Evolutionary conservation across 1,140 invertebrate genomes (phyloP), one percentile per base, ranked within the genome.

Genomic region (Medauroidea extradentata): DNA sequence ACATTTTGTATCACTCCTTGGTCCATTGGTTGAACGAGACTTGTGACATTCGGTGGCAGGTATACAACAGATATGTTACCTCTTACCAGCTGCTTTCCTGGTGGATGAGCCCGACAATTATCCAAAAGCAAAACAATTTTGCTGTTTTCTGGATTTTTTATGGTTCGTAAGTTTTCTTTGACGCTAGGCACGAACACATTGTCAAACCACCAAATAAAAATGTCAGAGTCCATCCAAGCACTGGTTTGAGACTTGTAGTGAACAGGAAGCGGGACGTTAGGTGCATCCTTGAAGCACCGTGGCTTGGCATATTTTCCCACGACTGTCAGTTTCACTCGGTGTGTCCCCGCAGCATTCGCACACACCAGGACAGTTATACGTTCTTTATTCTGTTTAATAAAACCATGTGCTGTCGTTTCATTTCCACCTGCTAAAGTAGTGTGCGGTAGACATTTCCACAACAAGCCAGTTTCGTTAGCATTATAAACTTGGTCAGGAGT

Each of bases 31-130:
- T 78, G 75, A 38, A 73, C 53, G 54, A 72, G 64, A 14, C 68
- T 66, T n/a, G 75, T 77, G 1, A 71, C 69, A 58, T 78, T 78
- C 19, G 71, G 63, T 52, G 75, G 73, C 41, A 78, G 65, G 68
- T 71, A 76, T 42, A 65, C 64, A 0, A 73, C 66, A 62, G 65
- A 69, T 57, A 74, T 69, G 29, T 34, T 34, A 34, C 29, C 29
- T 34, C 53, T 43, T 62, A 67, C 3, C 69, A 62, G 57, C 63
- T 60, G 29, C 56, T 59, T 9, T 11, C 4, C 41, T 13, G 16
- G 24, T 5, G 18, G 19, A 59, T 74, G 70, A 18, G 70, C 56
- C 9, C 63, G 21, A 57, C 63, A 71, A 53, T 72, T 75, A 57
- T 75, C 71, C 4, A 72, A 41, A 43, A 75, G 59, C 21, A 75